These are phyloP conservation scores for Drosophila neocordata DNA, from an alignment of 1,140 invertebrate genomes.

Conservation along the genomic window DNA sequence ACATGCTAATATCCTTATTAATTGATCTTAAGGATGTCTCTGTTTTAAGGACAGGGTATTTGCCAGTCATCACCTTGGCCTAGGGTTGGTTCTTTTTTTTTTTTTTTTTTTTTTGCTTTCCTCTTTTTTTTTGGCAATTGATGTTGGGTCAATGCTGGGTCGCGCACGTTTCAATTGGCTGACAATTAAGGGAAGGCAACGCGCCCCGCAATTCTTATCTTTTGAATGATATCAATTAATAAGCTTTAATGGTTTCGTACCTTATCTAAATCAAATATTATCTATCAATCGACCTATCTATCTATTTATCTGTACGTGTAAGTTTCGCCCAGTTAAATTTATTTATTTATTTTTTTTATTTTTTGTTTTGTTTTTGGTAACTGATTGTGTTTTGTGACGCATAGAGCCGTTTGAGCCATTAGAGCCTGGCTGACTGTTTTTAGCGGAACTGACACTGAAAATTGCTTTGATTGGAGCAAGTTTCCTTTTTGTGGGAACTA, in stretches of 20 bases:
- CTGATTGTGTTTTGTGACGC: slow-evolving; percentile 22
- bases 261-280: slow-evolving; percentile 10
- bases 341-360: too few species aligned
- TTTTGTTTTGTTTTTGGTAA: background rate
- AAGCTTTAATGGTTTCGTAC: slow-evolving; percentile 31
- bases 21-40: too few species aligned
- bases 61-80: slow-evolving; percentile 17
- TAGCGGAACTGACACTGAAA: slow-evolving; percentile 29
- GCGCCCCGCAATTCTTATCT: background rate
- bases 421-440: background rate
- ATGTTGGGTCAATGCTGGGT: slow-evolving; percentile 36
- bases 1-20: too few species aligned
- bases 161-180: slow-evolving; percentile 56
- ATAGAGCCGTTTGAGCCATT: background rate
- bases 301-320: background rate
- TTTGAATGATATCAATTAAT: slow-evolving; percentile 58
- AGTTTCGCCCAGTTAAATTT: background rate
- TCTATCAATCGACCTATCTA: background rate
- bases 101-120: slow-evolving; percentile 57
- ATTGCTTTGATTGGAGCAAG: slow-evolving; percentile 17
- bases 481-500: slow-evolving; percentile 48
- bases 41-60: background rate
- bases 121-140: slow-evolving; percentile 75
- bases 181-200: slow-evolving; percentile 45
- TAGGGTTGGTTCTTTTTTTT: background rate